Percentiles rank a stretch among this genome's conserved stretches.
phyloP scores from a whole-genome alignment of 2,113 vertebrate species.

The Ovibos moschatus region DNA sequence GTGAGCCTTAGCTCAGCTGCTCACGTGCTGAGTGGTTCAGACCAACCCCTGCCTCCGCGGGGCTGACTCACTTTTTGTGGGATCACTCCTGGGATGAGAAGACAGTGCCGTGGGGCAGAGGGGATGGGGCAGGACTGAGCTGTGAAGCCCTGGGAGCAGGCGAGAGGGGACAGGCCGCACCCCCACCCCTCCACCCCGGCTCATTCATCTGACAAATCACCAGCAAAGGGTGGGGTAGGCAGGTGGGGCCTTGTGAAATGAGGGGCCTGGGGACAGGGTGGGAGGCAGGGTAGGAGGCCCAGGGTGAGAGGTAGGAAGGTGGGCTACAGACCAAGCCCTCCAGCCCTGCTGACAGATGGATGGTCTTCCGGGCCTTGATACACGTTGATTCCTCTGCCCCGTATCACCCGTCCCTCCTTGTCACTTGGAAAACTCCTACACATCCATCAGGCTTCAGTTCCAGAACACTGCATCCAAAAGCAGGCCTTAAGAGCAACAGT shows the following conservation, averaged over 20 bases:
- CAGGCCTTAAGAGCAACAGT: fast-evolving
- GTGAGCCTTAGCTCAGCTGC: not conserved
- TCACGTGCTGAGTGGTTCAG: fast-evolving
- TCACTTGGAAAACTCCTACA: not conserved
- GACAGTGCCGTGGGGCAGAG: fast-evolving
- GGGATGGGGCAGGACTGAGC: not conserved
- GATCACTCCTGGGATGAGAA: not conserved
- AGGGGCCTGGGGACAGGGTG: not conserved
- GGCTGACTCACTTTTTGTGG: not conserved
- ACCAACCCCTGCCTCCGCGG: not conserved
- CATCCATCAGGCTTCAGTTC: not conserved
- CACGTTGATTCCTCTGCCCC: not conserved
- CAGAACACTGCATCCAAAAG: not conserved
- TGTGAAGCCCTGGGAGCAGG: not conserved
- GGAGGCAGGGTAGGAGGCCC: not conserved
- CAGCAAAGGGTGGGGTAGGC: not conserved
- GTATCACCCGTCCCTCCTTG: not conserved
- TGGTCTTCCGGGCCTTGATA: not conserved
- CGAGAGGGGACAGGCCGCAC: not conserved
- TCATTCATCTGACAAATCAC: not conserved
- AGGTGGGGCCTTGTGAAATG: not conserved
- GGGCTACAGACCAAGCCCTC: fast-evolving
- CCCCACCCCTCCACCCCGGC: not conserved
- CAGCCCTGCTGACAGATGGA: not conserved
- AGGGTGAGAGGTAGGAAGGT: not conserved